phyloP scores from a whole-genome alignment of 2,797 vertebrate genomes.

The Scyliorhinus canicula region DNA sequence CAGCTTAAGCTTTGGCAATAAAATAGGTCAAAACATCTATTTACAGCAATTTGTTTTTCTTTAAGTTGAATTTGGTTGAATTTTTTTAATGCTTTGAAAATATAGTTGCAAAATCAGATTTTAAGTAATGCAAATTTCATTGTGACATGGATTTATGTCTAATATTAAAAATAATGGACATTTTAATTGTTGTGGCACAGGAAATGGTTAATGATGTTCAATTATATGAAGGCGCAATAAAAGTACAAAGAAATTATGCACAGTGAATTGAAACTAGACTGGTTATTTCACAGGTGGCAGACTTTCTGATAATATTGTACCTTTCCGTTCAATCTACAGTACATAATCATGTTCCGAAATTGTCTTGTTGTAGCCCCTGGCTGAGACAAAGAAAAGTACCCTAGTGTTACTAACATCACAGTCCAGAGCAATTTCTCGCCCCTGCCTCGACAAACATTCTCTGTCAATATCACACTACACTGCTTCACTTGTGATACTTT shows the following conservation, averaged over 20 bases:
- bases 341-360: constrained; percentile 39
- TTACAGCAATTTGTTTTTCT: background rate
- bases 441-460: constrained; percentile 44
- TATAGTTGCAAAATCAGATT: background rate
- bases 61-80: background rate
- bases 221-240: constrained; percentile 42
- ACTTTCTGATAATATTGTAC: background rate
- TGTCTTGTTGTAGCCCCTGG: constrained; percentile 35
- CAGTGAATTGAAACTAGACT: constrained; percentile 40
- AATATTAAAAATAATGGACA: background rate
- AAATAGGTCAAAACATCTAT: background rate
- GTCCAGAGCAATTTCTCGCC: background rate
- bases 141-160: background rate
- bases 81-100: background rate
- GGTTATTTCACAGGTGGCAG: constrained; percentile 33
- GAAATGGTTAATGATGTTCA: constrained; percentile 53
- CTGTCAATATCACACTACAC: constrained; percentile 40
- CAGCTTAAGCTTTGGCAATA: background rate
- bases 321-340: constrained; percentile 40
- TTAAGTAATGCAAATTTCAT: background rate
- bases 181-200: constrained; percentile 34
- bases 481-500: background rate
- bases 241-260: constrained; percentile 48
- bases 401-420: constrained; percentile 40
- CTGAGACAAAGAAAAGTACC: constrained; percentile 34